Conservation (phyloP, 2,888 invertebrate genomes). For the Pediacus dermestoides region DNA sequence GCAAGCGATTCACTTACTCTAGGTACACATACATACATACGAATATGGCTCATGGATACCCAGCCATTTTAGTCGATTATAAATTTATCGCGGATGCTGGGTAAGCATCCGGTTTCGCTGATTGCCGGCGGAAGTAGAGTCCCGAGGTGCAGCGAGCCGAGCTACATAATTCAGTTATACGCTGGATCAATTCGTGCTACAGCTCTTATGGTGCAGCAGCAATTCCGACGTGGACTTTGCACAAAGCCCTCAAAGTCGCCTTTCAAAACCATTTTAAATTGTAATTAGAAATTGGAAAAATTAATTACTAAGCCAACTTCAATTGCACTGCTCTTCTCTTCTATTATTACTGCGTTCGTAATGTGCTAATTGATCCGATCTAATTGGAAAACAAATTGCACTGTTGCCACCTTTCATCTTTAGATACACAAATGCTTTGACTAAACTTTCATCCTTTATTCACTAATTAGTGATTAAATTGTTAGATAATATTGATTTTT, state of each 20-base stretch:
- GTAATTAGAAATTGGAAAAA: slow-evolving; percentile 2
- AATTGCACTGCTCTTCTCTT: no score
- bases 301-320: background rate
- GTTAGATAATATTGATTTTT: no score
- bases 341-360: no score
- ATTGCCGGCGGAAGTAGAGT: slow-evolving; percentile 39
- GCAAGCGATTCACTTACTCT: no score
- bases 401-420: no score
- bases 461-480: no score
- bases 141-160: slow-evolving; percentile 38
- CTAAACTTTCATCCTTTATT: no score
- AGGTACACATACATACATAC: slow-evolving; percentile 1
- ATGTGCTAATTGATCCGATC: no score
- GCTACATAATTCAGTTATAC: slow-evolving; percentile 40
- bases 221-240: background rate
- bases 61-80: slow-evolving; percentile 35
- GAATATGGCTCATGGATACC: background rate
- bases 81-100: slow-evolving; percentile 41
- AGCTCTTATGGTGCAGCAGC: background rate
- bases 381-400: no score
- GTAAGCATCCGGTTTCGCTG: slow-evolving; percentile 41
- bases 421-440: no score
- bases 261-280: background rate
- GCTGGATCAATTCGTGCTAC: slow-evolving; percentile 30
- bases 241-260: slow-evolving; percentile 1